phyloP scores from a whole-genome alignment of 2,888 invertebrate species.

The Callinectes sapidus region DNA sequence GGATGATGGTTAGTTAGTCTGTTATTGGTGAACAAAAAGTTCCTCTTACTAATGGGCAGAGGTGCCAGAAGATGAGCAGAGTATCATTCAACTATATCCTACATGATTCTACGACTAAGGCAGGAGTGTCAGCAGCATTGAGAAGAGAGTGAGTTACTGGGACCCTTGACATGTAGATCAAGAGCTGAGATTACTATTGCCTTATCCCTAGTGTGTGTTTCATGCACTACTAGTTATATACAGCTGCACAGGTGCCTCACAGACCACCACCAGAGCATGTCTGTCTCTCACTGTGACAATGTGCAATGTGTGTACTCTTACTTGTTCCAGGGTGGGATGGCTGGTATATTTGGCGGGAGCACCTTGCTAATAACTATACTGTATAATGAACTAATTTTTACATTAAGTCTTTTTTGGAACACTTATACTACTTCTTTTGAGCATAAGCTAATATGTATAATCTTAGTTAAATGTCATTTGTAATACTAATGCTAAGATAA shows the following conservation, averaged over 20 bases:
- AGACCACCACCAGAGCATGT: constrained; percentile 66
- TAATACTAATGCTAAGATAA: background rate
- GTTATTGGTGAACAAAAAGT: constrained; percentile 10
- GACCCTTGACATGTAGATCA: constrained; percentile 40
- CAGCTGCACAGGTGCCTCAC: constrained; percentile 61
- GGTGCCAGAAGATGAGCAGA: constrained; percentile 48
- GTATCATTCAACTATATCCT: constrained; percentile 34
- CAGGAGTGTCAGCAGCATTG: constrained; percentile 38
- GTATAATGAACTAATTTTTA: constrained; percentile 21
- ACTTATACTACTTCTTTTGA: constrained; percentile 18
- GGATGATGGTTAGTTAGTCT: background rate
- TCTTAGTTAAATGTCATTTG: background rate
- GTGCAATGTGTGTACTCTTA: constrained; percentile 60
- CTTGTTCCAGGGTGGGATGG: constrained; percentile 66
- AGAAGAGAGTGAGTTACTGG: constrained; percentile 35
- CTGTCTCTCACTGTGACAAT: constrained; percentile 57
- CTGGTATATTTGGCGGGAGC: constrained; percentile 58
- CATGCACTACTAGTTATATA: constrained; percentile 67
- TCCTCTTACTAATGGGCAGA: constrained; percentile 11
- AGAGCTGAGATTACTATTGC: constrained; percentile 27
- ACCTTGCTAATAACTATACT: constrained; percentile 55
- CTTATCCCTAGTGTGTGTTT: constrained; percentile 62
- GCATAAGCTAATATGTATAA: background rate
- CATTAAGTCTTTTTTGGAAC: background rate
- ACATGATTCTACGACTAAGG: constrained; percentile 40